Evolutionary conservation across 2,113 vertebrate genomes (phyloP).

Genomic region (Ahaetulla prasina): DNA sequence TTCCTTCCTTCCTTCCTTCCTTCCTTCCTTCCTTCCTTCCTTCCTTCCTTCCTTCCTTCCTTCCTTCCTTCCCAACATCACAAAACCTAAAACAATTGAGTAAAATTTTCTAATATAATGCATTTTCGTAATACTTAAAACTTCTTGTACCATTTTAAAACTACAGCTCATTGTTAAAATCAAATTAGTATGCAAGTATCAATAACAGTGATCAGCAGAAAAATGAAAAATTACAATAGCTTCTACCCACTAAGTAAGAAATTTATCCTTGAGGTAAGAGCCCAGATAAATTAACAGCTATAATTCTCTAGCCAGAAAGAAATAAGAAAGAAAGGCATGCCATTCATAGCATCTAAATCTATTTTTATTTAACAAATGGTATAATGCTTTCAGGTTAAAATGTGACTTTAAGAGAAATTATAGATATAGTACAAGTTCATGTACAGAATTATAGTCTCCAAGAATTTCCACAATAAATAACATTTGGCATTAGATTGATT

Average conservation of each 20-base stretch:
- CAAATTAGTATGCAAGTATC: background rate
- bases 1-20: background rate
- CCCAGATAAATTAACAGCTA: background rate
- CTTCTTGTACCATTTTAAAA: background rate
- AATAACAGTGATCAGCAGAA: background rate
- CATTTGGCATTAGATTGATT: background rate
- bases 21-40: background rate
- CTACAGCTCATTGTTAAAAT: background rate
- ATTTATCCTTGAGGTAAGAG: background rate
- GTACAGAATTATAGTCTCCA: background rate
- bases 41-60: background rate
- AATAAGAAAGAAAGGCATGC: background rate
- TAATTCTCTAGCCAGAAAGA: background rate
- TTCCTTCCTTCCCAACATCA: background rate
- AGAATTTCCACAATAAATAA: background rate
- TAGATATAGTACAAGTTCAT: background rate
- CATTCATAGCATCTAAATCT: background rate
- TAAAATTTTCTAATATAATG: background rate
- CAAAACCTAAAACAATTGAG: background rate
- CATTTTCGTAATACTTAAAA: background rate
- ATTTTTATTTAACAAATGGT: background rate
- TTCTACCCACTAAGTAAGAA: background rate
- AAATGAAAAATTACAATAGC: background rate
- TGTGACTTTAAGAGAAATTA: background rate
- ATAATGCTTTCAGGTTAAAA: background rate